Base-by-base conservation (phyloP, 2,113 vertebrate species). In the Morone chrysops region DNA sequence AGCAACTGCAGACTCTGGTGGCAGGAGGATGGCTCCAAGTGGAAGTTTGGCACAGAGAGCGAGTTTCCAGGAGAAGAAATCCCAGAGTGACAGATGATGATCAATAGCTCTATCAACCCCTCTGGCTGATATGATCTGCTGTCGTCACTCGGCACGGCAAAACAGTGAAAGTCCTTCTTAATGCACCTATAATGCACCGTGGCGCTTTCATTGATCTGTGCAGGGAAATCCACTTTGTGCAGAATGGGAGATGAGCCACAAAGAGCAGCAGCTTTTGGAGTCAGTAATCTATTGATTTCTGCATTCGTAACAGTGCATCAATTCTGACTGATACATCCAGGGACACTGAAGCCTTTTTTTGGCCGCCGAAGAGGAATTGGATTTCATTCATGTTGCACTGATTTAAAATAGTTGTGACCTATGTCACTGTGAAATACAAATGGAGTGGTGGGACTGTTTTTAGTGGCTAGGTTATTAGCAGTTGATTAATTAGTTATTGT, bases 171-270 rank as follows among this genome's bases (percentile, higher is more conserved):
- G 61, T 43, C 48, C 54, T 36, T 76, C 66, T 74, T 89, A 89
- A 89, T 86, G 90, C 40, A 41, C 38, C 71, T 86, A 89, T 86
- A 88, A 85, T 86, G 74, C 66, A 57, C 47, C 31, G 20, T 17
- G 62, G 75, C 59, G 66, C 70, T 51, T 83, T 72, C 78, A 90
- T 87, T 70, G 82, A 90, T 85, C 76, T 0, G 31, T 38, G 57
- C 43, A 54, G 75, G n/a, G 48, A 72, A 81, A 62, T 60, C 36
- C 48, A 81, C 57, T 84, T 65, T 70, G 60, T 82, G 57, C 62
- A 57, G 47, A 75, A 31, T 9, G 54, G 45, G 48, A 68, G 36
- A 75, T 50, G 63, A 66, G 53, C 67, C 71, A 63, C 50, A 70
- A 22, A 75, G 63, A 77, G 70, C 70, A 36, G 65, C 75, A 79